Base-by-base conservation (phyloP, 2,888 invertebrate genomes). In the Apoda limacodes region DNA sequence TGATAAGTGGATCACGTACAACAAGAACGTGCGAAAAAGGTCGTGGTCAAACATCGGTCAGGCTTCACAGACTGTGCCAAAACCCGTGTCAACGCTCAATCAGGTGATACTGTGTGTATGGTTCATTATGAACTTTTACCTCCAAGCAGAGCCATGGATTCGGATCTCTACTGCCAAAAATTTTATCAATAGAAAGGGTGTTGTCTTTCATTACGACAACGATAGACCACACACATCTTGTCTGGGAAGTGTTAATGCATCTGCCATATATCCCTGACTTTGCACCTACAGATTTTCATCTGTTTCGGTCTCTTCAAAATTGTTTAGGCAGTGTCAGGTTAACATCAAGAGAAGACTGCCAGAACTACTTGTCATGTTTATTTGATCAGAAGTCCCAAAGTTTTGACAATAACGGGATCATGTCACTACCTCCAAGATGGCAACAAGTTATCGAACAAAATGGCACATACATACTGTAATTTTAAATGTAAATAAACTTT, bases 281-380 rank as follows among this genome's bases (percentile, higher is more conserved):
- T 35, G 22, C 20, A 32, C 32, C 27, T 26, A 35, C 22, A 38
- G 31, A 35, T 37, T 34, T 31, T 14, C 30, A 34, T 32, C 29
- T 29, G 29, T 32, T 34, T 37, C 37, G 34, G 30, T 37, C 39
- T 27, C 39, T 34, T 30, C 38, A 35, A 32, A 35, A 35, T 38
- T 35, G 22, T 32, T 38, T 35, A 30, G 32, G 28, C 13, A 31
- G 29, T 32, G 23, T 34, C 5, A 37, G 29, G 29, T 34, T 37
- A 29, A 37, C 33, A 37, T 31, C 30, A 30, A 4, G 33, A 37
- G 33, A 31, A 34, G 33, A 36, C 32, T 29, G 32, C 13, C 28
- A 28, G 22, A 28, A 28, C 15, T 15, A 28, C 22, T 28, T 28
- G 28, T 28, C 13, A 14, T 22, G 22, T 12, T 28, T 13, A 14